Conservation (phyloP, 2,113 vertebrate genomes). For the Mystacornis crossleyi region DNA sequence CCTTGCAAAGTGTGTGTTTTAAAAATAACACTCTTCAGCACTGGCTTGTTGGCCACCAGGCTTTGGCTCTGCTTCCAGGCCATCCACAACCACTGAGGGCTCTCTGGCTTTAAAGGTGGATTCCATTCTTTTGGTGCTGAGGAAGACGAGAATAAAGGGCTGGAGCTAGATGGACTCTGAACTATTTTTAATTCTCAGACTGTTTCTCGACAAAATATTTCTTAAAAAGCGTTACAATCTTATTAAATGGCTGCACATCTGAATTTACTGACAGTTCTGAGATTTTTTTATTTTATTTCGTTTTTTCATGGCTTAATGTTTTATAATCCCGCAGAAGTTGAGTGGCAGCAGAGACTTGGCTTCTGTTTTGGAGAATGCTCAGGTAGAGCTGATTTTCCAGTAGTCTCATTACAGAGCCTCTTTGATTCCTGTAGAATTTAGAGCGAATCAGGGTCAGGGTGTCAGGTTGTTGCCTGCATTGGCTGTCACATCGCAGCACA, state of each 20-base stretch:
- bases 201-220: not conserved
- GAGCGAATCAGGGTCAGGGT: not conserved
- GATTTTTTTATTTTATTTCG: not conserved
- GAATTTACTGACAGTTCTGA: not conserved
- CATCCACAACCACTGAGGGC: not conserved
- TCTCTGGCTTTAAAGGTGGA: not conserved
- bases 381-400: not conserved
- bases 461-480: constrained; percentile 2
- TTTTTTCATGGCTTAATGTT: not conserved
- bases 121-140: not conserved
- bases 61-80: not conserved
- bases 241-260: not conserved
- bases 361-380: not conserved
- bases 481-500: not conserved
- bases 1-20: not conserved
- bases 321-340: not conserved
- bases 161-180: not conserved
- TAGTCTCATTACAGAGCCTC: constrained; percentile 21
- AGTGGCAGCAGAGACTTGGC: not conserved
- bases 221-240: not conserved
- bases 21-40: not conserved
- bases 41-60: not conserved
- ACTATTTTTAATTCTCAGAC: not conserved
- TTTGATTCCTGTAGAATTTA: constrained; percentile 27
- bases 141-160: not conserved